Evolutionary conservation across 2,888 invertebrate genomes (phyloP).

Genomic region (Rhogogaster chlorosoma): DNA sequence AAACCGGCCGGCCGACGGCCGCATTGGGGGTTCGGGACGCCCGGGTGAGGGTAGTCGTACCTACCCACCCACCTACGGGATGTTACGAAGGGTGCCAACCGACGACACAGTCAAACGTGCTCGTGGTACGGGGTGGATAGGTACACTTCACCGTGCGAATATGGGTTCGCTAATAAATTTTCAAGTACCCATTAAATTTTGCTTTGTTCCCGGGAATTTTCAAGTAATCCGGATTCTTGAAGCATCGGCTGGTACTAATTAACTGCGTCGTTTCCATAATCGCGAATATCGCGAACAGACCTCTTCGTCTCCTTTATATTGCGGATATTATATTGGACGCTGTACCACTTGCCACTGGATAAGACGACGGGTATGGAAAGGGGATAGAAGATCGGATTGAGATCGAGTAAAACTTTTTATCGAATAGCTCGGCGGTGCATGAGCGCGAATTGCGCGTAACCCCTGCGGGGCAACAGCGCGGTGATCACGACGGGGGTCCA

Average conservation of each 20-base stretch:
- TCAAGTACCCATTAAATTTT: neutral
- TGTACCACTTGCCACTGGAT: constrained; percentile 23
- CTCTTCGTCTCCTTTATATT: neutral
- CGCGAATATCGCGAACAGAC: neutral
- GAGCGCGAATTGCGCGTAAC: constrained; percentile 77
- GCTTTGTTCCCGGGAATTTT: neutral
- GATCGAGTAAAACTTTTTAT: constrained; percentile 74
- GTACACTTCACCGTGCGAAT: neutral
- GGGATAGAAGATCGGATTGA: constrained; percentile 69
- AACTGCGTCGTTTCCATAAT: neutral
- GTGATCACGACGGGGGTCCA: constrained; percentile 74
- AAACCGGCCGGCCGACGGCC: constrained; percentile 71
- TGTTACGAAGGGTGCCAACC: constrained; percentile 45
- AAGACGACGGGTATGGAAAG: constrained; percentile 44
- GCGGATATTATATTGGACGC: neutral
- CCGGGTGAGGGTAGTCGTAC: constrained; percentile 62
- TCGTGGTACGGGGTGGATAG: neutral
- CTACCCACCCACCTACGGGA: constrained; percentile 38
- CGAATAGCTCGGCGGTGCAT: constrained; percentile 67
- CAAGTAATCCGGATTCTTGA: neutral
- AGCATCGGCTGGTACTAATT: neutral
- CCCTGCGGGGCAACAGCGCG: constrained; percentile 76
- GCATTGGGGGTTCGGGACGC: constrained; percentile 72
- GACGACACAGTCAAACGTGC: constrained; percentile 10
- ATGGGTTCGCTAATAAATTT: neutral